A percentile compares a stretch with the other conserved stretches of the same genome.
phyloP scores from a whole-genome alignment of 2,888 invertebrate genomes.

The Podotricha telesiphe region DNA sequence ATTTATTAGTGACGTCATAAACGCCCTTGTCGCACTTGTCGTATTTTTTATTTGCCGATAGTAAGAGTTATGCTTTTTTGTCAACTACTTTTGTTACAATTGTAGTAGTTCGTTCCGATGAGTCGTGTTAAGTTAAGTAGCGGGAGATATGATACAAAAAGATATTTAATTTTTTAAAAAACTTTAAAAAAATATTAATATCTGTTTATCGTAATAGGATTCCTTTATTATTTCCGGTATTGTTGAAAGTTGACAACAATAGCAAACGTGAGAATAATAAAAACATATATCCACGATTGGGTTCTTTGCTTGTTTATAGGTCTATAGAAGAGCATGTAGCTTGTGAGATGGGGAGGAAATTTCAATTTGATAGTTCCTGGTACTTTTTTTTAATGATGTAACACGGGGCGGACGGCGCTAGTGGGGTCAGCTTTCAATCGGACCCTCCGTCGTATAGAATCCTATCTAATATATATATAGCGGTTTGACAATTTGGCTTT shows the following conservation, averaged over 20 bases:
- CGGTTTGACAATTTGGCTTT: not conserved
- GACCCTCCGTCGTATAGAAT: constrained; percentile 17
- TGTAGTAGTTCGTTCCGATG: constrained; percentile 15
- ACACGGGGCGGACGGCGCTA: constrained; percentile 28
- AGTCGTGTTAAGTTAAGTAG: constrained; percentile 26
- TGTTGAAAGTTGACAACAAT: constrained; percentile 42
- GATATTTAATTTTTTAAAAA: constrained; percentile 42
- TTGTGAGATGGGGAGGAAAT: constrained; percentile 12
- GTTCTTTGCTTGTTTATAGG: constrained; percentile 19
- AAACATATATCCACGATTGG: constrained; percentile 31
- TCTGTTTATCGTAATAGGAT: constrained; percentile 41
- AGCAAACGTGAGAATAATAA: constrained; percentile 44
- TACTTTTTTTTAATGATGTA: constrained; percentile 11
- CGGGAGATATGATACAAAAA: constrained; percentile 39
- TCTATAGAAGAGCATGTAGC: constrained; percentile 20
- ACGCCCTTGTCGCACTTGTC: constrained; percentile 19
- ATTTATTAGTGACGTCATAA: constrained; percentile 25
- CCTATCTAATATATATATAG: not conserved
- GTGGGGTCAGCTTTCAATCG: constrained; percentile 34
- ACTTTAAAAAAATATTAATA: constrained; percentile 38
- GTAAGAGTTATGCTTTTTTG: constrained; percentile 24
- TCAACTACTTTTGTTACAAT: constrained; percentile 16
- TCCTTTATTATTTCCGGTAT: constrained; percentile 44
- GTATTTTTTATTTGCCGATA: constrained; percentile 9
- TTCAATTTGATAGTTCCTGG: constrained; percentile 13